Base-by-base conservation (phyloP, 2,888 invertebrate species). In the Myathropa florea region DNA sequence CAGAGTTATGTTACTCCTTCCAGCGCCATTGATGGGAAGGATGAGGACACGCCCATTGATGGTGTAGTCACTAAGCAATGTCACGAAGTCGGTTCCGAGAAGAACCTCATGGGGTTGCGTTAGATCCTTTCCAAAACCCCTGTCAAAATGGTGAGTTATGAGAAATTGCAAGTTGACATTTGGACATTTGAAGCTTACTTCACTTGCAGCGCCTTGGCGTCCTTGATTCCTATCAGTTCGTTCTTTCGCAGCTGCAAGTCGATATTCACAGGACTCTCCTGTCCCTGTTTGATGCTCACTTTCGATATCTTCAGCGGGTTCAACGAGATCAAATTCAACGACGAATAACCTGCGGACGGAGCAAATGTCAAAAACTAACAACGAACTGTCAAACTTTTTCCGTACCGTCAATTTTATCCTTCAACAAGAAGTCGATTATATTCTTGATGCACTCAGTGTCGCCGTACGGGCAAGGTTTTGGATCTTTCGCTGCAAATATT, bases 21-120 rank as follows among this genome's bases (percentile, higher is more conserved):
- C 92, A 9, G 70, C 79, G 4, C 92, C 92, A 24, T 83, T 88
- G 59, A 93, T 91, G 14, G 92, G 92, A 28, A 92, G 88, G 36
- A 92, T 83, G 12, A 93, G 88, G 14, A 93, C 89, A 72, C 88
- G 90, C 10, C 93, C 93, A 18, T 90, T 89, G 14, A 91, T 89
- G 3, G 83, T 89, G 84, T 93, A 93, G 26, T 88, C 87, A 24
- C 91, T 89, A 0, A 64, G 10, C 3, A 79, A 14, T 4, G 7
- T 7, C 1, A 90, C 24, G 0, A 46, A n/a, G 0, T 83, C 70
- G 10, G 68, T 14, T 24, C 24, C 82, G 7, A 88, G 36, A 7
- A 33, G 6, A 0, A 90, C 23, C 71, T 90, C 89, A 67, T 89
- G 89, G 0, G 80, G 79, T 71, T 84, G 78, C 0, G 83, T 79